Evolutionary conservation across 1,140 invertebrate species (phyloP), one percentile per base, ranked within the genome.

Genomic region (Aphaenogaster floridana): DNA sequence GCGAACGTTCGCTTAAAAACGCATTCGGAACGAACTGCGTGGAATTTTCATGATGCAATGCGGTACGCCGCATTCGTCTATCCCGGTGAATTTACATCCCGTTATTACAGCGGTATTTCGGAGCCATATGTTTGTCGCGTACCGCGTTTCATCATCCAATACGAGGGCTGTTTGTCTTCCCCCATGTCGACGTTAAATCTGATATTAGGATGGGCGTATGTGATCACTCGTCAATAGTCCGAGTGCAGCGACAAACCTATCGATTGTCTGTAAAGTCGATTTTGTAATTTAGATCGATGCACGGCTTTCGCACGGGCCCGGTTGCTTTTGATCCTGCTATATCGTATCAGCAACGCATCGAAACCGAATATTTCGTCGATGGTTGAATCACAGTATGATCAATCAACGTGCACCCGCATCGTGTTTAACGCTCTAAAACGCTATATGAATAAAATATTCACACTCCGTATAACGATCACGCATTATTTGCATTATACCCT

Each of bases 211-310:
- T 28, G 69, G 15, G 17, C 80, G 54, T 34, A 36, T 57, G 80
- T 50, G 69, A 74, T 84, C 80, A 84, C 80, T 76, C 68, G 69
- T 84, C 69, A 84, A 84, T 84, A 83, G 15, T 74, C 68, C 68
- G 68, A 61, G 54, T 61, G 8, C 34, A 48, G 9, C 80, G 80
- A 84, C 80, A 84, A 84, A 84, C 80, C 80, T 84, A 84, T 84
- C 80, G 80, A 84, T 84, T 84, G 80, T 84, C 42, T 59, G 54
- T 21, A 84, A 84, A 84, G 80, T 84, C 80, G 80, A 84, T 74
- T 84, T 84, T 84, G 80, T 84, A 84, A 84, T 84, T 84, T 84
- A 84, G 80, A 84, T 76, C 80, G 80, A 50, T 34, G 69, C 52
- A 34, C 8, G 54, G 36, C 64, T 8, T 7, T 17, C 39, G 17